Percentiles rank a stretch among this genome's conserved stretches.
Conservation (phyloP, 2,113 vertebrate genomes). For the Aphyosemion australe region DNA sequence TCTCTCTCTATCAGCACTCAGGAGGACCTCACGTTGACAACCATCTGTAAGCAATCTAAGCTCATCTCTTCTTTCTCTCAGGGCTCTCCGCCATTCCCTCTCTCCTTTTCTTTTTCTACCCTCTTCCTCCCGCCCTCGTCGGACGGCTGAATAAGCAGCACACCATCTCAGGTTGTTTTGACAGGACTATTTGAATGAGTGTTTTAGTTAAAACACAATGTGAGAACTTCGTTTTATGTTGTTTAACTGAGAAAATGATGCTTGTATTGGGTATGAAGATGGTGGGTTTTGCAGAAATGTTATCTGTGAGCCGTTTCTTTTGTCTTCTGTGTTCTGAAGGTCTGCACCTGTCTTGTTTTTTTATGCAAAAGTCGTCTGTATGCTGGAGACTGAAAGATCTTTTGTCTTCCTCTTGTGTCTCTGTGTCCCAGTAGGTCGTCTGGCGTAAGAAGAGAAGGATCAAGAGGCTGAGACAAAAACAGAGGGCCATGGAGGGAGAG, state of each 20-base stretch:
- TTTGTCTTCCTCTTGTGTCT: neutral
- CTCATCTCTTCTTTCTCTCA: conserved; percentile 42
- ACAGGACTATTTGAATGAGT: neutral
- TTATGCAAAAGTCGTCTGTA: neutral
- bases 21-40: conserved; percentile 47
- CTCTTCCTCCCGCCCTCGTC: neutral
- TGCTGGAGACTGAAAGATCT: neutral
- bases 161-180: conserved; percentile 22
- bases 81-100: neutral
- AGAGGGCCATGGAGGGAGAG: conserved; percentile 67
- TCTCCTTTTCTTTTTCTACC: neutral
- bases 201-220: too few species aligned
- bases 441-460: conserved; percentile 75
- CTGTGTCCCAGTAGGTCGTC: conserved; percentile 76
- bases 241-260: too few species aligned
- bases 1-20: conserved; percentile 21
- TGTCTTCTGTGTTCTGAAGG: too few species aligned
- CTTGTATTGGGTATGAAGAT: too few species aligned
- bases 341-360: neutral
- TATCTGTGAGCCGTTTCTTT: too few species aligned
- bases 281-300: too few species aligned
- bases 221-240: too few species aligned
- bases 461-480: conserved; percentile 71
- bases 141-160: conserved; percentile 58
- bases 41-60: conserved; percentile 81